phyloP scores from a whole-genome alignment of 1,140 invertebrate species.

The Pseudachorutes palmiensis region DNA sequence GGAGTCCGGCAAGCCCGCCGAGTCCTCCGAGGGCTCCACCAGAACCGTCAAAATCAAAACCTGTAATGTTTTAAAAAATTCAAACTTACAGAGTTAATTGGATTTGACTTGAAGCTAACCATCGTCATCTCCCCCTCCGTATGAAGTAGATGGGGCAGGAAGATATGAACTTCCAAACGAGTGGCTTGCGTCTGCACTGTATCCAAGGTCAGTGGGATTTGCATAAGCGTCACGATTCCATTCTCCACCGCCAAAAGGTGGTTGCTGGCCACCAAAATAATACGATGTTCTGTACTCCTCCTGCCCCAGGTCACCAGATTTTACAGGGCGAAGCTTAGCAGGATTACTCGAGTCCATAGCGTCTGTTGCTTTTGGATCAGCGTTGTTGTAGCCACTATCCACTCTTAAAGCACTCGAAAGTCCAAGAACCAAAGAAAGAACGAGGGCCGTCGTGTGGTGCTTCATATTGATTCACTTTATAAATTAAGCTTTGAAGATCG shows the following conservation, averaged over 20 bases:
- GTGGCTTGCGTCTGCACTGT: constrained; percentile 12
- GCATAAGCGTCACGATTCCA: constrained; percentile 31
- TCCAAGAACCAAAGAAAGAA: not conserved
- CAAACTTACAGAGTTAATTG: not conserved
- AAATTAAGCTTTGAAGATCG: too few species aligned
- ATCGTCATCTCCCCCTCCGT: constrained; percentile 7
- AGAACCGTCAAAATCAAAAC: constrained; percentile 24
- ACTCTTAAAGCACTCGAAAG: too few species aligned
- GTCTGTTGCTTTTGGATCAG: too few species aligned
- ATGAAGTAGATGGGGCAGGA: not conserved
- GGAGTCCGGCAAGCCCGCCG: constrained; percentile 30
- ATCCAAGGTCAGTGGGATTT: constrained; percentile 33
- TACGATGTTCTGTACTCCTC: constrained; percentile 20
- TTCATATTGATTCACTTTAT: too few species aligned
- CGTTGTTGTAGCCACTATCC: too few species aligned
- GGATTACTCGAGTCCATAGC: constrained; percentile 7
- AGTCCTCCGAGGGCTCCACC: constrained; percentile 16
- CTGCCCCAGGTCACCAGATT: constrained; percentile 2
- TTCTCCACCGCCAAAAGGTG: not conserved
- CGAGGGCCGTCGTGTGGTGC: too few species aligned
- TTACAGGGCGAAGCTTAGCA: not conserved
- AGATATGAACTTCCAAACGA: not conserved
- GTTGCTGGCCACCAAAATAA: constrained; percentile 16
- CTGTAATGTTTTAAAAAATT: constrained; percentile 7
- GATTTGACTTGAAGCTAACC: not conserved